phyloP scores from a whole-genome alignment of 2,797 vertebrate genomes.

The Cossypha heuglini region DNA sequence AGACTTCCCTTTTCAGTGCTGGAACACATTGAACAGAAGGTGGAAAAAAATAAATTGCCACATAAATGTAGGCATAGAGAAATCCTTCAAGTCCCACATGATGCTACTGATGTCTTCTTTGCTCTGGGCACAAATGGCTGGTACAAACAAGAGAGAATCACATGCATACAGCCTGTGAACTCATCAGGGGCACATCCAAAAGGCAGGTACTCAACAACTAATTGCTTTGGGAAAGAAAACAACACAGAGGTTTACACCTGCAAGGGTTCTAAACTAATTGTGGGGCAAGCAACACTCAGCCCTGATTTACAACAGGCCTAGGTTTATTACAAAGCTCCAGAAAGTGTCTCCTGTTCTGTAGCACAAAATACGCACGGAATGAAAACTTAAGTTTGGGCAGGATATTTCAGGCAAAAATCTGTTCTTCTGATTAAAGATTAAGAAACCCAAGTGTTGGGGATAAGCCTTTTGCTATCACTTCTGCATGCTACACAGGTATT shows the following conservation, averaged over 20 bases:
- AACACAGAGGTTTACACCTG: not conserved
- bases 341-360: not conserved
- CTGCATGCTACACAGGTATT: not conserved
- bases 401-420: not conserved
- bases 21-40: not conserved
- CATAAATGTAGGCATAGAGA: not conserved
- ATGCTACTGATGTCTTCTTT: not conserved
- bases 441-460: not conserved
- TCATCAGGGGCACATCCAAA: not conserved
- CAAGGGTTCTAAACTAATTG: not conserved
- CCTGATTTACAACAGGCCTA: not conserved
- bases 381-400: not conserved
- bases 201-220: not conserved
- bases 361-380: not conserved
- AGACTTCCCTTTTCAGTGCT: not conserved
- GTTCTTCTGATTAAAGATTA: not conserved
- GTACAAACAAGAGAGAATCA: not conserved
- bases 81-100: not conserved
- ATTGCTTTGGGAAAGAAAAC: conserved; percentile 11
- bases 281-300: not conserved
- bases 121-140: not conserved
- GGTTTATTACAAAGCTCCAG: not conserved
- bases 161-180: not conserved
- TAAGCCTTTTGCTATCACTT: not conserved
- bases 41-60: not conserved